A percentile compares a stretch with the other conserved stretches of the same genome.
Evolutionary conservation across 2,113 vertebrate genomes (phyloP).

Genomic region (Oxygymnocypris stewartii): DNA sequence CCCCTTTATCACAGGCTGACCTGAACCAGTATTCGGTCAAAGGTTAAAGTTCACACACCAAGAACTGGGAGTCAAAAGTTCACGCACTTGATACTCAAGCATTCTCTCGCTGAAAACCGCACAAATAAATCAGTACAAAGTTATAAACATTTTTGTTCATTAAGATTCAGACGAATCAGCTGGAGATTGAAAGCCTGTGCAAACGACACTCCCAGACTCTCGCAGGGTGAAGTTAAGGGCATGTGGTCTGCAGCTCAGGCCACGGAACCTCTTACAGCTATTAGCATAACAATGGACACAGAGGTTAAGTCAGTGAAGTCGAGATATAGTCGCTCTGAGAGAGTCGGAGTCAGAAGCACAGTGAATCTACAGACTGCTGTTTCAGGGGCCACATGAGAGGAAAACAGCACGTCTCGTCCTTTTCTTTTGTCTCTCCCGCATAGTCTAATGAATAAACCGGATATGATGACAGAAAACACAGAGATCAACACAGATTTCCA

Average conservation of each 20-base stretch:
- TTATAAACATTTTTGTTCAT: neutral
- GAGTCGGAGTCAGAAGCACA: constrained; percentile 37
- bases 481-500: constrained; percentile 32
- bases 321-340: constrained; percentile 44
- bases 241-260: constrained; percentile 54
- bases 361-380: constrained; percentile 52
- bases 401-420: constrained; percentile 4
- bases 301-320: constrained; percentile 46
- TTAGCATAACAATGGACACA: constrained; percentile 66
- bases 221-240: constrained; percentile 55
- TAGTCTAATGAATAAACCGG: constrained; percentile 12
- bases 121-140: neutral
- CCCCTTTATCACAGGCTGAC: constrained; percentile 56
- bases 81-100: constrained; percentile 64
- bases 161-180: neutral
- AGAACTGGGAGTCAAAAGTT: constrained; percentile 70
- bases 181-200: neutral
- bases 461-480: constrained; percentile 26
- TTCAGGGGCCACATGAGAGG: constrained; percentile 2
- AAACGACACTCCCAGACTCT: constrained; percentile 48
- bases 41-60: constrained; percentile 77
- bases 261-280: constrained; percentile 71
- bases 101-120: constrained; percentile 11
- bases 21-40: constrained; percentile 68
- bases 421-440: constrained; percentile 9